phyloP scores from a whole-genome alignment of 2,888 invertebrate species.

The Callyntrura guangdongensis region DNA sequence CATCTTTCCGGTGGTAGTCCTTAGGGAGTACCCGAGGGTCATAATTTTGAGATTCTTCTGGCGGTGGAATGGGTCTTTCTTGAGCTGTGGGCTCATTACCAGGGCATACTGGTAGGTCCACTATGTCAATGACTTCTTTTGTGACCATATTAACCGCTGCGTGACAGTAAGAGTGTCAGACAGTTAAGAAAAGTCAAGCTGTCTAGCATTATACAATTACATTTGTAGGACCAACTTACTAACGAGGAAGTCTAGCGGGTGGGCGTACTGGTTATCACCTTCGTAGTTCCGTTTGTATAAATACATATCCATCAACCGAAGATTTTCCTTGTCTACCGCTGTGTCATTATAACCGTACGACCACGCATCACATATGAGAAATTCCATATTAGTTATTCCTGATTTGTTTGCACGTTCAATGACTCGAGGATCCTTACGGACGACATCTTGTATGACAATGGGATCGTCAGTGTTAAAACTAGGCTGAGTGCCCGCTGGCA shows the following conservation, averaged over 20 bases:
- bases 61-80: slow-evolving; percentile 56
- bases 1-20: slow-evolving; percentile 12
- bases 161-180: no score
- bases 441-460: slow-evolving; percentile 47
- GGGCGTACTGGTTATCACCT: slow-evolving; percentile 63
- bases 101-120: slow-evolving; percentile 65
- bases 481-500: slow-evolving; percentile 58
- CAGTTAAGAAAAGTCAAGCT: no score
- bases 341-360: slow-evolving; percentile 68
- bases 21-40: slow-evolving; percentile 47
- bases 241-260: slow-evolving; percentile 63
- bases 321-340: slow-evolving; percentile 10
- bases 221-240: slow-evolving; percentile 15
- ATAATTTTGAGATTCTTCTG: slow-evolving; percentile 53
- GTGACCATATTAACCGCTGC: slow-evolving; percentile 52
- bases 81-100: slow-evolving; percentile 33
- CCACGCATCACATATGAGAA: slow-evolving; percentile 69
- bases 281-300: slow-evolving; percentile 40
- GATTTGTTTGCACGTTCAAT: slow-evolving; percentile 10
- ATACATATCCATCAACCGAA: slow-evolving; percentile 53
- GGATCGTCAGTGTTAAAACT: slow-evolving; percentile 60
- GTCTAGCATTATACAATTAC: background rate
- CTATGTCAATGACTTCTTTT: slow-evolving; percentile 54
- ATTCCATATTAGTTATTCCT: slow-evolving; percentile 58
- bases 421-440: slow-evolving; percentile 34